phyloP scores from a whole-genome alignment of 2,797 vertebrate genomes.

The Geotrypetes seraphini region DNA sequence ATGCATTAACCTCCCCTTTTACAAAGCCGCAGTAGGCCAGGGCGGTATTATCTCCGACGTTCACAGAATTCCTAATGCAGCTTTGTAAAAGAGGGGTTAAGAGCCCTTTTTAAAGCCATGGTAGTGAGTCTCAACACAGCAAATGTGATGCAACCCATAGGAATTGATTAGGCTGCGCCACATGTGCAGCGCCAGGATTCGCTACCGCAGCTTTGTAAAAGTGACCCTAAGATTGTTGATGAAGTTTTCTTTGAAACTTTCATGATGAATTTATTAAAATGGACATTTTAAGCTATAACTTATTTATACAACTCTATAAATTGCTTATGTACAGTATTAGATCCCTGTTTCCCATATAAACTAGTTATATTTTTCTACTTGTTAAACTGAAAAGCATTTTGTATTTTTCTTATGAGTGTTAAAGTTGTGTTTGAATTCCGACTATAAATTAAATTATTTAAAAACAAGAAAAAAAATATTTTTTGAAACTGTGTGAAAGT shows the following conservation, averaged over 20 bases:
- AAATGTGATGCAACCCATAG: too few species aligned
- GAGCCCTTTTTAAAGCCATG: too few species aligned
- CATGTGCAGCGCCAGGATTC: too few species aligned
- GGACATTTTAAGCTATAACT: constrained; percentile 60
- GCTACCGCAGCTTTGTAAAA: too few species aligned
- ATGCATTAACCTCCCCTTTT: too few species aligned
- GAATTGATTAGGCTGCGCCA: too few species aligned
- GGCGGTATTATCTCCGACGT: too few species aligned
- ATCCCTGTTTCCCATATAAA: constrained; percentile 62
- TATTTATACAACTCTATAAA: constrained; percentile 66
- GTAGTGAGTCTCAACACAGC: too few species aligned
- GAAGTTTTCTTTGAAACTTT: constrained; percentile 13
- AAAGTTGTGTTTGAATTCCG: constrained; percentile 57
- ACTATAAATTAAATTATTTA: constrained; percentile 53
- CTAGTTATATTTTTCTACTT: constrained; percentile 88
- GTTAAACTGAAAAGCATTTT: constrained; percentile 58
- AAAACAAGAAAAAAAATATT: constrained; percentile 30
- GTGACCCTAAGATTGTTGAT: constrained; percentile 8
- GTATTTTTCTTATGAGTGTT: constrained; percentile 67
- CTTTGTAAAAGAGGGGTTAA: too few species aligned
- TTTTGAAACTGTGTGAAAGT: constrained; percentile 32
- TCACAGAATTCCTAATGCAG: too few species aligned
- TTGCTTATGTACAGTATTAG: constrained; percentile 61
- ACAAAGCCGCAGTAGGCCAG: too few species aligned
- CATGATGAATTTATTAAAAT: constrained; percentile 33